A percentile compares a stretch with the other conserved stretches of the same genome.
Evolutionary conservation across 2,888 invertebrate species (phyloP).

Genomic region (Stenodera caucasica): DNA sequence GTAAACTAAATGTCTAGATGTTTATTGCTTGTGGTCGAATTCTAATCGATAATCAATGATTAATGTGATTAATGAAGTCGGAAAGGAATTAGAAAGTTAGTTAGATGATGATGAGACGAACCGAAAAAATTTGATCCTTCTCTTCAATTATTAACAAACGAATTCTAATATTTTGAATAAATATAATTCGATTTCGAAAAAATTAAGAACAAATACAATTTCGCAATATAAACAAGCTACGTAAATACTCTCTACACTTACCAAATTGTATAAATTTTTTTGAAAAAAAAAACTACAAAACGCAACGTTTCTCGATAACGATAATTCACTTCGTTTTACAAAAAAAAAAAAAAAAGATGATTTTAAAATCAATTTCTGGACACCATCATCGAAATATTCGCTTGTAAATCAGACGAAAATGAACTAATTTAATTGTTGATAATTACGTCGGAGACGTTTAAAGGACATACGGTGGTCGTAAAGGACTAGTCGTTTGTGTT

Average conservation of each 20-base stretch:
- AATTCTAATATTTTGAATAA: background rate
- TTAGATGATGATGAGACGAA: no score
- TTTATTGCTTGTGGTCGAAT: background rate
- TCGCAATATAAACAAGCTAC: background rate
- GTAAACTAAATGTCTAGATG: background rate
- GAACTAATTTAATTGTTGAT: no score
- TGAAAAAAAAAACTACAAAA: background rate
- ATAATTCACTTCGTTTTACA: no score
- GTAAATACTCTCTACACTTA: background rate
- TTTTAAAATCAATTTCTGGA: no score
- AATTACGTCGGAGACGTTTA: background rate
- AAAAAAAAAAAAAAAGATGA: no score
- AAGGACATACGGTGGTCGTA: background rate
- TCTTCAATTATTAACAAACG: background rate
- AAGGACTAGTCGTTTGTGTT: background rate
- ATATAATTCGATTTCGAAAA: background rate
- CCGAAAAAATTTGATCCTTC: no score
- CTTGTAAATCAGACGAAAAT: no score
- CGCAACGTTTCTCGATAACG: no score
- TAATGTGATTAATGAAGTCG: background rate
- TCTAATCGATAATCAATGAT: background rate
- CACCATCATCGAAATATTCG: no score
- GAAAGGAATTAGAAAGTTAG: background rate
- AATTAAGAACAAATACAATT: background rate
- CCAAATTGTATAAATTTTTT: background rate